These are phyloP conservation scores for Orius insidiosus DNA, from an alignment of 1,140 invertebrate genomes.

Conservation along the genomic window DNA sequence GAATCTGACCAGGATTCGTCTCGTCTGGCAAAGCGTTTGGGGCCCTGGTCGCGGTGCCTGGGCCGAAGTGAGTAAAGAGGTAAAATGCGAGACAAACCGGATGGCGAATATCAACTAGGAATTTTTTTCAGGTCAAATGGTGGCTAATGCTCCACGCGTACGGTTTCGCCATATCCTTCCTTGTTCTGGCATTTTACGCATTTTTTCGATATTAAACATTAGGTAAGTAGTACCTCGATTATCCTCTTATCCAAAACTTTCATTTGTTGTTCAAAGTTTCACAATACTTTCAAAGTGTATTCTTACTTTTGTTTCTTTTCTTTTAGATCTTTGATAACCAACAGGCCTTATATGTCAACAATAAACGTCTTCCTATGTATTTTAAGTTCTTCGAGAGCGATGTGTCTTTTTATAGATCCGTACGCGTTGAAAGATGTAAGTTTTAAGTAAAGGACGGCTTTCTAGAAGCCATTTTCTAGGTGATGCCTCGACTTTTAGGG, in stretches of 20 bases:
- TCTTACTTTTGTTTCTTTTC: slow-evolving; percentile 17
- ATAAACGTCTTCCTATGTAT: slow-evolving; percentile 43
- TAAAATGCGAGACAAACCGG: too few relatives aligned
- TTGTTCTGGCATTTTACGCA: slow-evolving; percentile 39
- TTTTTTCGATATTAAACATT: slow-evolving; percentile 43
- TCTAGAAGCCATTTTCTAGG: slow-evolving; percentile 23
- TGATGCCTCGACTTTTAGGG: slow-evolving; percentile 35
- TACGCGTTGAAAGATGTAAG: slow-evolving; percentile 37
- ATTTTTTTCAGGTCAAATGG: slow-evolving; percentile 26
- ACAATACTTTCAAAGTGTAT: neutral
- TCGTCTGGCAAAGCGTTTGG: too few relatives aligned
- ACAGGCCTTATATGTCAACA: slow-evolving; percentile 38
- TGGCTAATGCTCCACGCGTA: slow-evolving; percentile 37
- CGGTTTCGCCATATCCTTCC: slow-evolving; percentile 39
- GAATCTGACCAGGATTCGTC: too few relatives aligned
- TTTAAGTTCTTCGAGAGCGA: slow-evolving; percentile 34
- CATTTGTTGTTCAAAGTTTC: neutral
- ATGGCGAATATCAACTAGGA: too few relatives aligned
- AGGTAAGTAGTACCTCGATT: slow-evolving; percentile 27
- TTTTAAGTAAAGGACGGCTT: neutral
- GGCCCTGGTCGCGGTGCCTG: too few relatives aligned
- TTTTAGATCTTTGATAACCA: slow-evolving; percentile 36
- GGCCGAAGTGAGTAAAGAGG: too few relatives aligned
- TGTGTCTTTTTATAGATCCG: slow-evolving; percentile 39
- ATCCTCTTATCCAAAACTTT: neutral